Conservation (phyloP, 2,888 invertebrate genomes). For the Xanthia icteritia region DNA sequence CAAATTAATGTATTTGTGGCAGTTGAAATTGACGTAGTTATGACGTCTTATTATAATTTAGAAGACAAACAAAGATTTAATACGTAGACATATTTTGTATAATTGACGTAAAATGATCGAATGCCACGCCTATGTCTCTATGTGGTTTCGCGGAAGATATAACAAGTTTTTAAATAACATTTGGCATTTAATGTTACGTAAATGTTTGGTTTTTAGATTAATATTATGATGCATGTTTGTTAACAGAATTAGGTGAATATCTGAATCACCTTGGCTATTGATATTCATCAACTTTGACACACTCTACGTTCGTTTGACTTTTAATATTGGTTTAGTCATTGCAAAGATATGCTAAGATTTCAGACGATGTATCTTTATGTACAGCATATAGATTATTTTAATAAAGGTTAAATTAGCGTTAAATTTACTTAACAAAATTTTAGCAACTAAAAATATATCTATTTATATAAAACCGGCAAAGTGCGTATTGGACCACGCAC, state of each 20-base stretch:
- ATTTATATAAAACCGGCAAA: too few species aligned
- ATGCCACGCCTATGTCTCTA: conserved; percentile 21
- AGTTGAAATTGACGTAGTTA: conserved; percentile 20
- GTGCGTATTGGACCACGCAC: too few species aligned
- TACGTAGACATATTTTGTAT: conserved; percentile 23
- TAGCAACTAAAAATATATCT: too few species aligned
- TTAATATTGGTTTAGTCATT: conserved; percentile 13
- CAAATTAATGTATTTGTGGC: conserved; percentile 33
- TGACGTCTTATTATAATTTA: conserved; percentile 23
- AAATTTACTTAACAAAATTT: too few species aligned
- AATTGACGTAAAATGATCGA: conserved; percentile 31
- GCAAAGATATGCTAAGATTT: conserved; percentile 14
- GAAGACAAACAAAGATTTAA: conserved; percentile 21
- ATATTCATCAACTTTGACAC: conserved; percentile 49
- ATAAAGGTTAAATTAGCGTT: too few species aligned
- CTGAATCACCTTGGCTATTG: conserved; percentile 46
- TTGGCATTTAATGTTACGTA: conserved; percentile 30
- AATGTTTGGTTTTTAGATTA: conserved; percentile 38
- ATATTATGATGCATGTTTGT: conserved; percentile 19
- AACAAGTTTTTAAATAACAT: conserved; percentile 29
- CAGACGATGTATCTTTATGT: neutral
- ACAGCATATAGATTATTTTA: neutral
- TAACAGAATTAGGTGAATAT: conserved; percentile 36
- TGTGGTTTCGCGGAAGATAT: conserved; percentile 46
- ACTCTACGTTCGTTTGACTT: conserved; percentile 26